Base-by-base conservation (phyloP, 2,113 vertebrate species). In the Brachyistius frenatus region DNA sequence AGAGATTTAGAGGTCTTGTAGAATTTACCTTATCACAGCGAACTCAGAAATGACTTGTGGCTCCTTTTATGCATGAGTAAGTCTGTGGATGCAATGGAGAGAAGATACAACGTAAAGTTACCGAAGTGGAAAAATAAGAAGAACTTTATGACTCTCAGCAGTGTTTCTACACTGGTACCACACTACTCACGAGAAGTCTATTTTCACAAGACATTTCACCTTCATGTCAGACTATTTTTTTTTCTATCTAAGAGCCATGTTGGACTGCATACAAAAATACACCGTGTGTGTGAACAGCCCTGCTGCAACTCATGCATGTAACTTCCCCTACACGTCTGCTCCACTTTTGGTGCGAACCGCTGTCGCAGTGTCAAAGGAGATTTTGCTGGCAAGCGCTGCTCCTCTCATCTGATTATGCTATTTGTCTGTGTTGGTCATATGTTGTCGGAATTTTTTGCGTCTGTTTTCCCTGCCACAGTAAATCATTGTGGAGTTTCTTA, bases 231-330 rank as follows among this genome's bases (percentile, higher is more conserved):
- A 1, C 2, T 0, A 1, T 64, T 41, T 46, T 30, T 3, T n/a
- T 7, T 5, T 0, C 15, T 68, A n/a, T 64, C n/a, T 57, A 66
- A 81, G 54, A 50, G 23, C 7, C 4, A 16, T 76, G 56, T 70
- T 71, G 68, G 65, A 74, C 52, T 58, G 60, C 49, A 15, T 53
- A 50, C 13, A 84, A 36, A 72, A 69, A 75, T 69, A 10, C 7
- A 44, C 81, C 76, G 66, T 49, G 78, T 47, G 81, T 77, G 54
- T 69, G 66, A 84, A 75, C 78, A 70, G 16, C 33, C 57, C 52
- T 76, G 37, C 63, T 77, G 65, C 73, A 80, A 60, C 73, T 85
- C 86, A 78, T 88, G 78, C 79, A 69, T 80, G 49, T 78, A 75
- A 85, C 68, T 57, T 73, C 46, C 57, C 81, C 74, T 71, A 54